Evolutionary conservation across 2,888 invertebrate species (phyloP).

Genomic region (Philereme transversata): DNA sequence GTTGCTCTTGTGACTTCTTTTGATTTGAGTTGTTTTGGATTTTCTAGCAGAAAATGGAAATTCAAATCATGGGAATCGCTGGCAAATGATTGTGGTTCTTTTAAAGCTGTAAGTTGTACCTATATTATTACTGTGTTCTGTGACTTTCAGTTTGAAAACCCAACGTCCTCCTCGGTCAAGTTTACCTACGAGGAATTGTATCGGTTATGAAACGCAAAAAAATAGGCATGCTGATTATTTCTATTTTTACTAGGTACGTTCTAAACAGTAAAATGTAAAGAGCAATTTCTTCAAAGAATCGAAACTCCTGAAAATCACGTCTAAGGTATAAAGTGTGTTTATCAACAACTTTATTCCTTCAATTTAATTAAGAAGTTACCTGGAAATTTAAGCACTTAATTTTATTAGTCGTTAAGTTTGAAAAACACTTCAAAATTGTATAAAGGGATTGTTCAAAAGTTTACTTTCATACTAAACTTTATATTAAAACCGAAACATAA

Average conservation of each 20-base stretch:
- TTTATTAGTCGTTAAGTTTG: constrained; percentile 32
- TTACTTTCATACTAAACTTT: background rate
- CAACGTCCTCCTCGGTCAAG: too few relatives aligned
- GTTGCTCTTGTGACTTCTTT: constrained; percentile 11
- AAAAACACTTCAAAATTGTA: constrained; percentile 25
- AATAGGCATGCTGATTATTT: too few relatives aligned
- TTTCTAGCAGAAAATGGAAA: too few relatives aligned
- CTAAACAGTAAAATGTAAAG: too few relatives aligned
- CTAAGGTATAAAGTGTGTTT: constrained; percentile 6
- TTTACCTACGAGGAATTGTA: too few relatives aligned
- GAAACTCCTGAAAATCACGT: constrained; percentile 3
- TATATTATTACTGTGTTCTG: too few relatives aligned
- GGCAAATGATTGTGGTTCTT: too few relatives aligned
- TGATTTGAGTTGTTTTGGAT: constrained; percentile 5
- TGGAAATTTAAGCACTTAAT: constrained; percentile 31
- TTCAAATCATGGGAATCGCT: too few relatives aligned
- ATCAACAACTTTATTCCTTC: constrained; percentile 28
- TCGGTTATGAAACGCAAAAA: too few relatives aligned
- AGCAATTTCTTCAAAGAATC: background rate
- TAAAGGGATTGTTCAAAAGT: constrained; percentile 10
- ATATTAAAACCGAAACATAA: background rate
- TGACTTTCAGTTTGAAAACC: too few relatives aligned
- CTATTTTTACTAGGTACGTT: too few relatives aligned
- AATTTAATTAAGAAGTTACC: constrained; percentile 31
- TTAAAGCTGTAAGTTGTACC: too few relatives aligned